A percentile compares a stretch with the other conserved stretches of the same genome.
Evolutionary conservation across 2,113 vertebrate species (phyloP).

Genomic region (Elanus axillaris): DNA sequence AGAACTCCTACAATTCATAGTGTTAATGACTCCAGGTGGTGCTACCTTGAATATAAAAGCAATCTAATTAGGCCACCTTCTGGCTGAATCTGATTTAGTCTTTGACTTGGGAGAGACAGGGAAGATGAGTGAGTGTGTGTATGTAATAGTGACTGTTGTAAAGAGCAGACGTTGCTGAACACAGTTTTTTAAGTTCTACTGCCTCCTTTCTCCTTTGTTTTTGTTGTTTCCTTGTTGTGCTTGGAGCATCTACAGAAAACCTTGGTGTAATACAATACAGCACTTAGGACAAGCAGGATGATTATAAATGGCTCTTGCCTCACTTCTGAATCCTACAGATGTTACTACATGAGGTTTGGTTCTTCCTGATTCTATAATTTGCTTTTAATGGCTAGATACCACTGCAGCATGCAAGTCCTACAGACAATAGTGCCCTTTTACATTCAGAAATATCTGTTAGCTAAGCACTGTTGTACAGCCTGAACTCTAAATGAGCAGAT

Average conservation of each 20-base stretch:
- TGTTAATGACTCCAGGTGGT: background rate
- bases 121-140: background rate
- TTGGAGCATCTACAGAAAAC: background rate
- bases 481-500: background rate
- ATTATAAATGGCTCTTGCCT: background rate
- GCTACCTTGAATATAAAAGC: conserved; percentile 60
- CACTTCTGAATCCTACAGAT: conserved; percentile 13
- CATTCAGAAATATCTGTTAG: conserved; percentile 26
- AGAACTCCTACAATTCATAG: background rate
- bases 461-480: background rate
- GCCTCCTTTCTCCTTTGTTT: background rate
- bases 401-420: background rate
- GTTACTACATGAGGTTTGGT: background rate
- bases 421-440: conserved; percentile 1
- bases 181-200: background rate
- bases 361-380: conserved; percentile 31
- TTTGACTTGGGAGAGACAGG: conserved; percentile 20
- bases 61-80: conserved; percentile 70
- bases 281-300: background rate
- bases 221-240: background rate
- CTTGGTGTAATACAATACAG: background rate
- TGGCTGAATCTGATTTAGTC: conserved; percentile 41
- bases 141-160: background rate
- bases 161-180: background rate
- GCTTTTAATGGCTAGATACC: conserved; percentile 44